phyloP scores from a whole-genome alignment of 2,888 invertebrate species.

The Thysanoteuthis rhombus region DNA sequence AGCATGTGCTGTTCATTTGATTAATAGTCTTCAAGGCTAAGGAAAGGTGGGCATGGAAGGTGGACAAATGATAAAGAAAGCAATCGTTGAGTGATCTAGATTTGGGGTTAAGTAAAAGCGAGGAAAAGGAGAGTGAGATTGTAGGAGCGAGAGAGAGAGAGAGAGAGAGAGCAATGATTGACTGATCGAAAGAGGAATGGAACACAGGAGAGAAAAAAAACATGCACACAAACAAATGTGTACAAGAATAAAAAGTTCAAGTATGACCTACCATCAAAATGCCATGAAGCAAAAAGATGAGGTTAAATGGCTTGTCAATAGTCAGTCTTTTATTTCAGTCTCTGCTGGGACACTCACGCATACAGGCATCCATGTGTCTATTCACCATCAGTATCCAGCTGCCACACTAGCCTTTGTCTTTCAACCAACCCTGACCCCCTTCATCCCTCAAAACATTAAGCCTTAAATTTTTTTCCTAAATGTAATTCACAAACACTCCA shows the following conservation, averaged over 20 bases:
- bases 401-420: neutral
- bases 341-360: neutral
- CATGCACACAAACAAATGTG: neutral
- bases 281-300: neutral
- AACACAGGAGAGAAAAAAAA: neutral
- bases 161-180: neutral
- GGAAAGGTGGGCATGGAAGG: neutral
- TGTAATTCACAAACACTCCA: neutral
- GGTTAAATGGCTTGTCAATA: neutral
- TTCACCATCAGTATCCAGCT: neutral
- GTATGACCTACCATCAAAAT: neutral
- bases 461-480: neutral
- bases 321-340: neutral
- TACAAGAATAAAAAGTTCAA: neutral
- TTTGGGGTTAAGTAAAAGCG: neutral
- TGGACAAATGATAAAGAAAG: neutral
- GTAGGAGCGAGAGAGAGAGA: neutral
- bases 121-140: neutral
- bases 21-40: neutral
- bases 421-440: neutral
- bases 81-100: neutral
- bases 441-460: neutral
- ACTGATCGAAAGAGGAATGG: neutral
- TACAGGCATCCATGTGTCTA: neutral
- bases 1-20: conserved; percentile 15